phyloP scores from a whole-genome alignment of 2,113 vertebrate genomes.

The Sebastes schlegelii region DNA sequence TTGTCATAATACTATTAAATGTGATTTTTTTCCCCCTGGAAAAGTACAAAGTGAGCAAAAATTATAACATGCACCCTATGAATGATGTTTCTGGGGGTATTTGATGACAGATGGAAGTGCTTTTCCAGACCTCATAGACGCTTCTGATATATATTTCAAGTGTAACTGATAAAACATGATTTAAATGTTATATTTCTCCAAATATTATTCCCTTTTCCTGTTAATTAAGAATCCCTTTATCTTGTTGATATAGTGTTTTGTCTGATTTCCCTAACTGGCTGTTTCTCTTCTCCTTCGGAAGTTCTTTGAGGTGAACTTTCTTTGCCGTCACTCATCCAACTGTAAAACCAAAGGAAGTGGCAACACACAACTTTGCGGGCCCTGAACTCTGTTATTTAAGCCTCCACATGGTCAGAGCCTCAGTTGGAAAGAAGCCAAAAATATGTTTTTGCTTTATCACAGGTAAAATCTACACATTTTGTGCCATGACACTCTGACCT shows the following conservation, averaged over 20 bases:
- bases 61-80: not conserved
- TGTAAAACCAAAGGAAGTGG: constrained; percentile 76
- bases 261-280: not conserved
- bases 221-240: not conserved
- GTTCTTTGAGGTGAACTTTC: constrained; percentile 20
- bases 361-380: constrained; percentile 29
- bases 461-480: constrained; percentile 18
- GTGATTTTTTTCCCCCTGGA: not conserved
- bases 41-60: not conserved
- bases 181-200: not conserved
- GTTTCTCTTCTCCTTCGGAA: not conserved
- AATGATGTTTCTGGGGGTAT: not conserved
- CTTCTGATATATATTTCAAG: not conserved
- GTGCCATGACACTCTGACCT: not conserved
- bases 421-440: not conserved
- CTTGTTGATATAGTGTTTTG: not conserved
- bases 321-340: constrained; percentile 42
- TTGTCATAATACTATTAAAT: not conserved
- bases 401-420: constrained; percentile 24
- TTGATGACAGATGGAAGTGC: not conserved
- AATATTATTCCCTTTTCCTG: not conserved
- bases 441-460: not conserved
- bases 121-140: not conserved
- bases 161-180: not conserved
- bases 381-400: constrained; percentile 2